Evolutionary conservation across 2,113 vertebrate species (phyloP).

Genomic region (Odocoileus hemionus): DNA sequence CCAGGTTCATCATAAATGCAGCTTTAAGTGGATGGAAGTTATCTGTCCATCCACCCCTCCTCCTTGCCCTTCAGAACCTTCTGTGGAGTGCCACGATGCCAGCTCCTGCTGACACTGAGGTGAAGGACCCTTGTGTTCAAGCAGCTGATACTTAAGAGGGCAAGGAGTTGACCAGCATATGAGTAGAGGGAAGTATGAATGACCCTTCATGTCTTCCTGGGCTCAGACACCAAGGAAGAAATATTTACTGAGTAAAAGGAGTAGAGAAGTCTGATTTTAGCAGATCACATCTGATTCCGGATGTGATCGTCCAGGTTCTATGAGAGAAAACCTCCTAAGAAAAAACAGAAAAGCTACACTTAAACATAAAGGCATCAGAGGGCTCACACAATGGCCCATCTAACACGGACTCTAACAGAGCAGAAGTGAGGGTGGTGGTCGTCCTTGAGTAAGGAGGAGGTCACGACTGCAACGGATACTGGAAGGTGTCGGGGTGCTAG

Average conservation of each 20-base stretch:
- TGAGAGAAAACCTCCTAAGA: neutral
- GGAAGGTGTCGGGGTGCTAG: neutral
- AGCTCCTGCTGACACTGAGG: neutral
- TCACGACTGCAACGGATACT: accelerated
- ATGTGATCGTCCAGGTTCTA: neutral
- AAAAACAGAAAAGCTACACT: neutral
- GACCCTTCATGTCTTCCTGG: neutral
- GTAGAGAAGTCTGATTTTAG: neutral
- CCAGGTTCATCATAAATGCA: neutral
- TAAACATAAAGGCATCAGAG: neutral
- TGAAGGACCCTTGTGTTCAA: neutral
- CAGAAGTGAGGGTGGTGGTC: neutral
- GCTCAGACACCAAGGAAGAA: neutral
- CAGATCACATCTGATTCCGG: neutral
- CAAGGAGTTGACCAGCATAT: neutral
- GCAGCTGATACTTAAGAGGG: neutral
- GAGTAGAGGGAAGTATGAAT: neutral
- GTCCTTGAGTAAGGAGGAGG: neutral
- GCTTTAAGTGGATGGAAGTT: neutral
- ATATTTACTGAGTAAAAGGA: neutral
- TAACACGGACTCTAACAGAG: neutral
- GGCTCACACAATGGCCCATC: neutral
- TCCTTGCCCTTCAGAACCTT: neutral
- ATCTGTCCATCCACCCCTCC: neutral
- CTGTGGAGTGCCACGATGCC: neutral